Base-by-base conservation (phyloP, 2,113 vertebrate genomes). In the Seriola aureovittata region DNA sequence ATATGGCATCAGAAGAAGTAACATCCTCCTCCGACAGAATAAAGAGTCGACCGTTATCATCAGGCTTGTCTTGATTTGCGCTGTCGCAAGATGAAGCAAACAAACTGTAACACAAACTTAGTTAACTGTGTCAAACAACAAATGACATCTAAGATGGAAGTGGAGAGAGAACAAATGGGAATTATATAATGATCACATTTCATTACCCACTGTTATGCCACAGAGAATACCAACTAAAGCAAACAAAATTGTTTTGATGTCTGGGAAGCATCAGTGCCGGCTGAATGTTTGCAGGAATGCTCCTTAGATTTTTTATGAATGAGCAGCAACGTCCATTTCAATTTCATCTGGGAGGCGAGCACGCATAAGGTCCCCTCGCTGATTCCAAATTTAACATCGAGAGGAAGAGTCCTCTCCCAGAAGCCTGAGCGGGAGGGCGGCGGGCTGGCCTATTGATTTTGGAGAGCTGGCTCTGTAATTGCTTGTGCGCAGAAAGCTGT, bases 161-260 rank as follows among this genome's bases (percentile, higher is more conserved):
- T 40, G 77, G 71, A 87, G 84, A 87, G 78, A 89, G 78, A 91
- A 84, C 85, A 91, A 93, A 92, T 80, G 91, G 88, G 88, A 85
- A 90, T 94, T 93, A 93, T 85, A 92, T 91, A 95, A 93, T 85
- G 81, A 90, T 92, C 88, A 92, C 89, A 91, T 93, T 92, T 93
- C 84, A 93, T 94, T 93, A 91, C 84, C 75, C 90, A 82, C 88
- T 83, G 82, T 91, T 92, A 91, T 88, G 85, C 91, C 90, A 88
- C 86, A 88, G 85, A 93, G 91, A 91, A 91, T 84, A 92, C 81
- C 89, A 93, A 92, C 85, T 85, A 92, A 92, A 91, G 92, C 89
- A 93, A 94, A 92, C 84, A 66, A 78, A 92, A 91, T 81, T 85
- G 84, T 82, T 90, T 71, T 88, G 87, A 93, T 89, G 93, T 92